Evolutionary conservation across 2,888 invertebrate genomes (phyloP).

Genomic region (Galeruca laticollis): DNA sequence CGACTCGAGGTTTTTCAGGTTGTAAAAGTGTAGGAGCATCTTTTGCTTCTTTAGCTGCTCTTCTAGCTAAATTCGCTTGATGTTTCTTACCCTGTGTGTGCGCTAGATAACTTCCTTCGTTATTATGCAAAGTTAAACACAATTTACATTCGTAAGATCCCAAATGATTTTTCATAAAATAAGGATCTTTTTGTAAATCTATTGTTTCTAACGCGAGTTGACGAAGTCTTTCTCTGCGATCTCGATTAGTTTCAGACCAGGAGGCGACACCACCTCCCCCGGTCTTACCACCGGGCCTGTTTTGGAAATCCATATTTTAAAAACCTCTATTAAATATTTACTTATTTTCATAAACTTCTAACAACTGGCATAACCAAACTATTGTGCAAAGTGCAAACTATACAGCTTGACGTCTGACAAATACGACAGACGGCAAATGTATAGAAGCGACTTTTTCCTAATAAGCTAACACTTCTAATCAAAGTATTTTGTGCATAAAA

Average conservation of each 20-base stretch:
- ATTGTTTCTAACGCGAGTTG: constrained; percentile 98
- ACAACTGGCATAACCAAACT: too few relatives aligned
- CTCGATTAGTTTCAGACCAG: constrained; percentile 98
- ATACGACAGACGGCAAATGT: too few relatives aligned
- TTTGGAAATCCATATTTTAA: constrained; percentile 95
- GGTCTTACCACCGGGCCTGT: constrained; percentile 98
- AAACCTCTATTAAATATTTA: neutral
- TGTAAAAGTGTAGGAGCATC: constrained; percentile 95
- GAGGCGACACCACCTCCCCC: constrained; percentile 99
- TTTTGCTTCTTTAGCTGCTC: constrained; percentile 98
- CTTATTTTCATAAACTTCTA: neutral
- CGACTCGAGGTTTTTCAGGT: constrained; percentile 95
- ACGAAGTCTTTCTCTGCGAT: constrained; percentile 93
- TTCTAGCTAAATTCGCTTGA: constrained; percentile 96
- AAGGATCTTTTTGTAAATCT: constrained; percentile 98
- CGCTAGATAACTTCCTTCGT: constrained; percentile 98
- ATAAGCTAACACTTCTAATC: too few relatives aligned
- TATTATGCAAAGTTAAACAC: constrained; percentile 98
- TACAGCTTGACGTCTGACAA: too few relatives aligned
- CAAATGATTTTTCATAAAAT: constrained; percentile 99
- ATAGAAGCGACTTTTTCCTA: too few relatives aligned
- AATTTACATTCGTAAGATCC: constrained; percentile 99
- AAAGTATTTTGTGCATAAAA: too few relatives aligned
- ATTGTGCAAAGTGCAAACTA: too few relatives aligned
- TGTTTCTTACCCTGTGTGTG: constrained; percentile 98